Evolutionary conservation across 2,797 vertebrate species (phyloP), one percentile per base, ranked within the genome.

Genomic region (Microctenopoma steveboyesi): DNA sequence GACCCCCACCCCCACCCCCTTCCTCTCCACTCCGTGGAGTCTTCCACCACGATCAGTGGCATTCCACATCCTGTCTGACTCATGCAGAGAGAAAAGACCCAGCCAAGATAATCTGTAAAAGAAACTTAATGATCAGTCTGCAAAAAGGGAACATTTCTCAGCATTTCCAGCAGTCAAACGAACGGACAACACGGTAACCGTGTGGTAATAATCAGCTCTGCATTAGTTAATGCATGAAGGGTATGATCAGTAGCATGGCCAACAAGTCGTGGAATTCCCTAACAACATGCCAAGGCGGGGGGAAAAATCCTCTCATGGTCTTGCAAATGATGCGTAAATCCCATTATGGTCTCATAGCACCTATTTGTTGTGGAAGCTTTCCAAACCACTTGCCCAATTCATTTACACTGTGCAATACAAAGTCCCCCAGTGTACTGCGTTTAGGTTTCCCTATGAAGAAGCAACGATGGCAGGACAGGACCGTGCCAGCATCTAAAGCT

Each of bases 51-150:
- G 2, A 43, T 69, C 69, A 42, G 56, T 48, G 5, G 74, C 72
- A 66, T 81, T 89, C 76, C 85, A 83, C 86, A 87, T 92, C 86
- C 91, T 88, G 86, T 72, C 72, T 64, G 52, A 74, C 54, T 50
- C 64, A 51, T 22, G 11, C 50, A 16, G n/a, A 30, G 42, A 74
- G 50, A 53, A 15, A 43, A 64, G 43, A 55, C 22, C 16, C 8
- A 33, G 69, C 18, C 6, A 10, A 0, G 0, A 37, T 37, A 16
- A 66, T 3, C 16, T 11, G 5, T 30, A 9, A 43, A 9, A n/a
- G 14, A 28, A 22, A 27, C 13, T 45, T 45, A 42, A 13, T 42
- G 13, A 43, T 43, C 7, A 11, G 27, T 50, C 25, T 12, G 4
- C 27, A 49, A 27, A 13, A 48, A 8, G 1, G 3, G 16, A 11